These are phyloP conservation scores for Polydrusus tereticollis DNA, from an alignment of 2,888 invertebrate genomes.

Conservation along the genomic window DNA sequence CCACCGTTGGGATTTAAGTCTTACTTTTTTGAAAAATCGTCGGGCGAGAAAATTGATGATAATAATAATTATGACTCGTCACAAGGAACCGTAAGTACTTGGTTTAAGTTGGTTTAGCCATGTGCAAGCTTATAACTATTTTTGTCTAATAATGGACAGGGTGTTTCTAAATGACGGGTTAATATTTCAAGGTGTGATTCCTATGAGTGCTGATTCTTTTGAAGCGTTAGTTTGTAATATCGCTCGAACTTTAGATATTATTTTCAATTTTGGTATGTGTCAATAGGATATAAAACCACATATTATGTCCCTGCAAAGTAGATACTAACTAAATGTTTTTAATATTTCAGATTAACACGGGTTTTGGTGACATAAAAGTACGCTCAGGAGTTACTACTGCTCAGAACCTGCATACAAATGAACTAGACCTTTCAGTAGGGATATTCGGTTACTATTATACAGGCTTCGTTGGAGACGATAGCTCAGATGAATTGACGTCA, in stretches of 20 bases:
- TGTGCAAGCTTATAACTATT: no score
- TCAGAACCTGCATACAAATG: background rate
- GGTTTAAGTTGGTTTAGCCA: background rate
- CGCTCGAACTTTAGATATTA: no score
- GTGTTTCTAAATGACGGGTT: no score
- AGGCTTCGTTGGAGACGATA: conserved; percentile 71
- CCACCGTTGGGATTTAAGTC: conserved; percentile 79
- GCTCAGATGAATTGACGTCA: conserved; percentile 72
- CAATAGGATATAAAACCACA: no score
- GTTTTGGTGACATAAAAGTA: background rate
- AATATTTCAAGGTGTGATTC: no score
- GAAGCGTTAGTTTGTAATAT: no score
- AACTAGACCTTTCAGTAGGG: background rate
- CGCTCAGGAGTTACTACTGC: background rate
- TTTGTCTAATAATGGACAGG: no score
- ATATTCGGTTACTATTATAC: conserved; percentile 76
- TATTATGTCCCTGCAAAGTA: no score
- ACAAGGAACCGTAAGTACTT: conserved; percentile 59
- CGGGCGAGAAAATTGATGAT: no score
- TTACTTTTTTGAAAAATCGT: conserved; percentile 55
- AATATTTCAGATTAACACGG: background rate
- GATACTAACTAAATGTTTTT: background rate
- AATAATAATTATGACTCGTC: conserved; percentile 64
- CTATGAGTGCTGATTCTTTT: no score
- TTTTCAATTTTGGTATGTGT: no score